These are phyloP conservation scores for Haliclystus octoradiatus DNA, from an alignment of 30 jellyfish, hydroid and myxozoan species.

Conservation along the genomic window DNA sequence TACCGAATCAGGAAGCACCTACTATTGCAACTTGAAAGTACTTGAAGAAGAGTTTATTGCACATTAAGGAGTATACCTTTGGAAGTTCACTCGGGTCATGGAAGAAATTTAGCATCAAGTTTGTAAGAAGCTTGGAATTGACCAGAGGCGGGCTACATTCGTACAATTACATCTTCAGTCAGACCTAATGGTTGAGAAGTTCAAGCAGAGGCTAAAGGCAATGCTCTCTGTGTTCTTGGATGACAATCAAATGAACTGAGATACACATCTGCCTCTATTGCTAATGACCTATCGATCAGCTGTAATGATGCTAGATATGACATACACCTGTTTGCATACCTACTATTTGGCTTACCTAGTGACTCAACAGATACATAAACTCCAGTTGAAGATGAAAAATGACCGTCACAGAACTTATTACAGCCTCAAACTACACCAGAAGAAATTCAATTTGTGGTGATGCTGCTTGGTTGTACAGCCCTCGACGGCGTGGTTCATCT, in stretches of 20 bases:
- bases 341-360: not conserved
- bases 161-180: not conserved
- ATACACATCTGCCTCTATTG: not conserved
- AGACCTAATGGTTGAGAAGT: not conserved
- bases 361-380: not conserved
- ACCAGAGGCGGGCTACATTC: not conserved
- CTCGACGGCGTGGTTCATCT: not conserved
- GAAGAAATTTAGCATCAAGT: not conserved
- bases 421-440: not conserved
- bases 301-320: not conserved
- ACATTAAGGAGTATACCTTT: not conserved
- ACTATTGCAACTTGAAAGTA: not conserved
- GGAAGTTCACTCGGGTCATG: not conserved
- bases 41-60: not conserved
- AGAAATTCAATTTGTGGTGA: not conserved
- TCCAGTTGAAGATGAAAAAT: not conserved
- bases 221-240: not conserved
- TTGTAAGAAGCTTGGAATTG: not conserved
- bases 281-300: slow-evolving; percentile 1
- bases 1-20: slow-evolving; percentile 19
- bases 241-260: not conserved
- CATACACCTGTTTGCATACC: not conserved
- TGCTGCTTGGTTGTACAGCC: not conserved
- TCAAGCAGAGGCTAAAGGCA: not conserved
- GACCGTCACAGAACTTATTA: not conserved